Evolutionary conservation across 2,113 vertebrate genomes (phyloP).

Genomic region (Apodemus sylvaticus): DNA sequence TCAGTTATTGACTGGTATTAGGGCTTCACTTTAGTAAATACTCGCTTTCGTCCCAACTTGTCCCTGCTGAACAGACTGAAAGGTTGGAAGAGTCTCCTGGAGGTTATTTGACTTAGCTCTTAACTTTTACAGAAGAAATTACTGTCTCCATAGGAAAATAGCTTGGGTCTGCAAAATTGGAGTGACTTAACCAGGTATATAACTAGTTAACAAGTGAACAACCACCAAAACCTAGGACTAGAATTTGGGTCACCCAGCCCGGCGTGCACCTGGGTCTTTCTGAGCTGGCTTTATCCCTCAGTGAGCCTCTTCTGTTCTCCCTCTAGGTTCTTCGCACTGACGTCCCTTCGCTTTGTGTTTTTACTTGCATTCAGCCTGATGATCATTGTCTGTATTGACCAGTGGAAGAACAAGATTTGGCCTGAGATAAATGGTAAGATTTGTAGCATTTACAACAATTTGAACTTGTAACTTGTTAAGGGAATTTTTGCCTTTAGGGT

Average conservation of each 20-base stretch:
- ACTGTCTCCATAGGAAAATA: neutral
- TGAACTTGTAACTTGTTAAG: neutral
- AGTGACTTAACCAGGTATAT: neutral
- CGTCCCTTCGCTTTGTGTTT: constrained; percentile 93
- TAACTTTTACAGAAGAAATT: constrained; percentile 26
- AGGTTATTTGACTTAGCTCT: neutral
- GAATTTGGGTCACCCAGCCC: neutral
- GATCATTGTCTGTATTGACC: constrained; percentile 90
- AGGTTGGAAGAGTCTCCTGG: neutral
- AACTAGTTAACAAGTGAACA: neutral
- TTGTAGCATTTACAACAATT: neutral
- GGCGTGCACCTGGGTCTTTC: neutral
- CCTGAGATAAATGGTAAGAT: constrained; percentile 91
- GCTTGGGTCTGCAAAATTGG: neutral
- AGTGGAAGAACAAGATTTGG: constrained; percentile 96
- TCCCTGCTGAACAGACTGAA: constrained; percentile 25
- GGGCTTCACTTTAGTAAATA: neutral
- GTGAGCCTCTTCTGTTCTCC: constrained; percentile 19
- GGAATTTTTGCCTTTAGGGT: constrained; percentile 28
- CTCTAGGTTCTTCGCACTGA: constrained; percentile 94
- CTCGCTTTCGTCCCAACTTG: constrained; percentile 19
- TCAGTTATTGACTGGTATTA: neutral
- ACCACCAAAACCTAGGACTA: neutral
- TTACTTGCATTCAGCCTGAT: constrained; percentile 89
- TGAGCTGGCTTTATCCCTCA: neutral